Evolutionary conservation across 2,888 invertebrate species (phyloP).

Genomic region (Ptilodon capucinus): DNA sequence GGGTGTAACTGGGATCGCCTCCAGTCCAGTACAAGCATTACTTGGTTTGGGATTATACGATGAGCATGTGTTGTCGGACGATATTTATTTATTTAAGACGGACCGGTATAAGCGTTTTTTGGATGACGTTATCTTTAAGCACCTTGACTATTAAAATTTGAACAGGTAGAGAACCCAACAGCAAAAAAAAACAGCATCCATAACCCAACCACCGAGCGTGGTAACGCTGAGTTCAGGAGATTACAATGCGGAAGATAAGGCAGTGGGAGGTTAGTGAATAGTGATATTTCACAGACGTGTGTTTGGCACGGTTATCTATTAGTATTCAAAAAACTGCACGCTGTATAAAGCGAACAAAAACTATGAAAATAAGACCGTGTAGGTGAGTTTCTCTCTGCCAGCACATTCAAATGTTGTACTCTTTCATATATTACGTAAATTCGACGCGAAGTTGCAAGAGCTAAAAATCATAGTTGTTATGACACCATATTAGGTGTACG

Average conservation of each 20-base stretch:
- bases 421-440: constrained; percentile 13
- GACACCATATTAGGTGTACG: no score
- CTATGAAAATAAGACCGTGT: constrained; percentile 13
- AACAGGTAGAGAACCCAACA: constrained; percentile 20
- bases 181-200: constrained; percentile 17
- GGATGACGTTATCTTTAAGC: constrained; percentile 2
- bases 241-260: background rate
- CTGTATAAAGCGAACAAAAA: constrained; percentile 8
- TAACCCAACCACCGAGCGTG: constrained; percentile 8
- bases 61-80: no score
- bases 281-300: constrained; percentile 11
- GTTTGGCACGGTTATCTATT: constrained; percentile 1
- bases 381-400: constrained; percentile 5
- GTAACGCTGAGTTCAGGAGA: background rate
- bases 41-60: no score
- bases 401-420: constrained; percentile 18
- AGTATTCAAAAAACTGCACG: constrained; percentile 8
- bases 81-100: no score
- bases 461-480: background rate
- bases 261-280: background rate
- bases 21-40: no score
- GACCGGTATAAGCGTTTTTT: no score
- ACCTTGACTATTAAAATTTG: constrained; percentile 13
- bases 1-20: no score
- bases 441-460: background rate